Percentiles rank a stretch among this genome's conserved stretches.
Conservation (phyloP, 2,888 invertebrate species). For the Strigamia crassipes region DNA sequence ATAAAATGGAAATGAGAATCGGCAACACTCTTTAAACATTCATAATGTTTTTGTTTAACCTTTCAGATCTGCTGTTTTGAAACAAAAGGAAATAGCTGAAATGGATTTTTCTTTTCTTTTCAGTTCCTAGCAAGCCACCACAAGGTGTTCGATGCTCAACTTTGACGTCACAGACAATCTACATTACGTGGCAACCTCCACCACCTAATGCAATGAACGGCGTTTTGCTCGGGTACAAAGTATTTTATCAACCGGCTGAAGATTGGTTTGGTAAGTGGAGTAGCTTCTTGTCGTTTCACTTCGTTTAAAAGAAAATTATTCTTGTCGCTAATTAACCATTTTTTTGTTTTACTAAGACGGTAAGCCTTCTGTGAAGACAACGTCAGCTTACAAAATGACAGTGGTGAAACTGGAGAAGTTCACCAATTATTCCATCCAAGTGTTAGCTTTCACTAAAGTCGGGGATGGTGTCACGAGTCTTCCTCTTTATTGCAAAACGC, state of each 20-base stretch:
- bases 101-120: conserved; percentile 48
- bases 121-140: conserved; percentile 78
- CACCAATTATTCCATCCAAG: conserved; percentile 60
- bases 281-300: too few relatives aligned
- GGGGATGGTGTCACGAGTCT: conserved; percentile 59
- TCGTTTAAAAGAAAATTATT: background rate
- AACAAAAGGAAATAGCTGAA: background rate
- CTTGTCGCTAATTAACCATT: background rate
- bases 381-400: conserved; percentile 49
- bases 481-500: conserved; percentile 57
- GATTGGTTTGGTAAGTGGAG: conserved; percentile 50
- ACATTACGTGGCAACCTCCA: conserved; percentile 79
- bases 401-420: conserved; percentile 54
- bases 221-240: conserved; percentile 59
- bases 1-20: too few relatives aligned
- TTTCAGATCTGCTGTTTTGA: background rate
- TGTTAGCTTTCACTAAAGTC: conserved; percentile 59
- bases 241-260: conserved; percentile 53
- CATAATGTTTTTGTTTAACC: background rate
- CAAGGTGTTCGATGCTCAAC: conserved; percentile 76
- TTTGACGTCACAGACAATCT: conserved; percentile 74
- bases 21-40: background rate
- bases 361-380: conserved; percentile 47
- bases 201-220: conserved; percentile 69
- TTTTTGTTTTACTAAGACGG: conserved; percentile 44